Percentiles rank a stretch among this genome's conserved stretches.
Conservation (phyloP, 2,888 invertebrate genomes). For the Bembecia ichneumoniformis region DNA sequence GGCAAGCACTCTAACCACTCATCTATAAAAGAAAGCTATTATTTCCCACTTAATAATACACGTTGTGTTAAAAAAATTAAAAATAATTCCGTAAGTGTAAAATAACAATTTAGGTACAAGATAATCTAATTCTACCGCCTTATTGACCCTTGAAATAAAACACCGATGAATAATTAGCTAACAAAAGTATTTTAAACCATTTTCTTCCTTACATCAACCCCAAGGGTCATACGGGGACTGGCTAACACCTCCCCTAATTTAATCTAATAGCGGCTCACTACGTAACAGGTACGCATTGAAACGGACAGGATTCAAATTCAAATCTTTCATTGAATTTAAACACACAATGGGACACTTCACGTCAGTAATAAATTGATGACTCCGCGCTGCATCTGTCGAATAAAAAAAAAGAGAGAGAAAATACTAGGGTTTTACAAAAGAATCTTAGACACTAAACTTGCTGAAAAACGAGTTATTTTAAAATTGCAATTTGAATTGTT, state of each 20-base stretch:
- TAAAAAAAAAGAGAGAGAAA: neutral
- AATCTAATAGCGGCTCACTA: neutral
- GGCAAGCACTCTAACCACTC: too few species aligned
- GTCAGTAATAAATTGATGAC: neutral
- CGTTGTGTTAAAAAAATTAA: too few species aligned
- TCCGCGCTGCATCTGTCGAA: neutral
- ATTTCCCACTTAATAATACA: too few species aligned
- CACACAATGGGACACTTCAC: neutral
- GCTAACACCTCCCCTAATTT: neutral
- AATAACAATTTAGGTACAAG: too few species aligned
- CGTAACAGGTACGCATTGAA: neutral
- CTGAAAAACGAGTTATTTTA: neutral
- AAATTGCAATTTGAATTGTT: conserved; percentile 1
- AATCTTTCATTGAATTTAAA: neutral
- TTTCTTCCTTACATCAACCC: neutral
- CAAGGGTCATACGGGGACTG: neutral
- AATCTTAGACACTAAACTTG: neutral
- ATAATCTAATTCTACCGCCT: neutral
- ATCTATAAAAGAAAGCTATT: too few species aligned
- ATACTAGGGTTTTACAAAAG: neutral
- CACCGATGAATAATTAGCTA: neutral
- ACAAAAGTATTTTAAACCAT: neutral
- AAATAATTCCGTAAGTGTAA: too few species aligned
- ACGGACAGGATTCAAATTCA: neutral
- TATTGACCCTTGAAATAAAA: neutral